Evolutionary conservation across 2,888 invertebrate species (phyloP).

Genomic region (Auanema freiburgensis): DNA sequence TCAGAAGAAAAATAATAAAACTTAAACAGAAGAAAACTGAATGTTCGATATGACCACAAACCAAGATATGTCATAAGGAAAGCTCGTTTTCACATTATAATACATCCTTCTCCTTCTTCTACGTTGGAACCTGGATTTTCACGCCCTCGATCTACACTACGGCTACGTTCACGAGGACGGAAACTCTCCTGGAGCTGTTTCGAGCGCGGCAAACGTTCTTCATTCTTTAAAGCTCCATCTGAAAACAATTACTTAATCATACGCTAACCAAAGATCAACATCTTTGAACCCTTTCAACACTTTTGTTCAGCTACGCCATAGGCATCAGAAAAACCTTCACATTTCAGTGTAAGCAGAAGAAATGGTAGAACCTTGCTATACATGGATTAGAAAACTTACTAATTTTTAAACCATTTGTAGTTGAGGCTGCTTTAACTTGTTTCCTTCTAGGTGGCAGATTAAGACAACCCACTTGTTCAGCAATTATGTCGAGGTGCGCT

Average conservation of each 20-base stretch:
- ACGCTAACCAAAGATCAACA: no score
- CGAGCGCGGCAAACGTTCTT: no score
- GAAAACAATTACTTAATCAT: no score
- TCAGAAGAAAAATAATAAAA: no score
- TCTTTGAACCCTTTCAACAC: not conserved
- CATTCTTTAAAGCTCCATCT: no score
- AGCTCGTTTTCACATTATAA: conserved; percentile 10
- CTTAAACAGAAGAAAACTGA: no score
- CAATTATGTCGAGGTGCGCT: conserved; percentile 41
- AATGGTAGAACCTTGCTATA: no score
- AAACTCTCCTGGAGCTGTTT: conserved; percentile 2
- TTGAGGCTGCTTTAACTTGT: not conserved
- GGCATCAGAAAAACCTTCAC: not conserved
- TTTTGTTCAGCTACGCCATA: no score
- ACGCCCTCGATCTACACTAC: conserved; percentile 35
- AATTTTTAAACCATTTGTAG: not conserved
- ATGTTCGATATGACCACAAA: no score
- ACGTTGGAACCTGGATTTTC: not conserved
- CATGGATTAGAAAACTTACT: not conserved
- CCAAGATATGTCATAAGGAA: no score
- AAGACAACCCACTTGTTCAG: conserved; percentile 26
- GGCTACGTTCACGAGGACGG: conserved; percentile 28
- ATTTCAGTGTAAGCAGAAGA: no score
- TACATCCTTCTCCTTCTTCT: conserved; percentile 18
- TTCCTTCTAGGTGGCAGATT: conserved; percentile 10